Percentiles rank a stretch among this genome's conserved stretches.
Evolutionary conservation across 2,888 invertebrate species (phyloP).

Genomic region (Chloroclysta siterata): DNA sequence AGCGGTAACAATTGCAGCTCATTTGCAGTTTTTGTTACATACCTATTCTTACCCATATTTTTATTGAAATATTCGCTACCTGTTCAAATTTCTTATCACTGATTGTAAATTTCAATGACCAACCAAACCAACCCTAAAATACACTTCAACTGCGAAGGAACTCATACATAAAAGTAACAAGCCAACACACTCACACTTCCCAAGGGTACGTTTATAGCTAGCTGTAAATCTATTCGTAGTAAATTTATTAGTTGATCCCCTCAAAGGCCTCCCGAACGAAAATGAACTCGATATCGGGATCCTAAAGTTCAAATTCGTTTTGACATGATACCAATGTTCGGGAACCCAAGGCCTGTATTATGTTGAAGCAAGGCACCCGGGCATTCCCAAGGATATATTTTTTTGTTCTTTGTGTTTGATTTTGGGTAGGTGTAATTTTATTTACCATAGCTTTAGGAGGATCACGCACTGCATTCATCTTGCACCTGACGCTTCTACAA

Average conservation of each 20-base stretch:
- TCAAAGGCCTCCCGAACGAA: constrained; percentile 27
- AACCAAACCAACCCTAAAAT: background rate
- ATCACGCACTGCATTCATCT: constrained; percentile 54
- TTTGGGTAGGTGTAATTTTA: constrained; percentile 37
- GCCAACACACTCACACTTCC: constrained; percentile 45
- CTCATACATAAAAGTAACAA: constrained; percentile 44
- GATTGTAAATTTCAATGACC: too few relatives aligned
- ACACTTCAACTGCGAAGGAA: constrained; percentile 1
- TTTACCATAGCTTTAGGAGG: constrained; percentile 41
- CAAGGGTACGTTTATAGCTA: constrained; percentile 57
- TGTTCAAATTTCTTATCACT: too few relatives aligned
- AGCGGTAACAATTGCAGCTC: too few relatives aligned
- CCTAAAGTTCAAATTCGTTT: constrained; percentile 45
- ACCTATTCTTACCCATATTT: too few relatives aligned
- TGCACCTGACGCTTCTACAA: constrained; percentile 54
- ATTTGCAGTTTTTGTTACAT: too few relatives aligned
- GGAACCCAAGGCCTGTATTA: constrained; percentile 35
- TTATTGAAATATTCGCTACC: too few relatives aligned
- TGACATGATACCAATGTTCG: constrained; percentile 1
- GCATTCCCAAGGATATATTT: constrained; percentile 60
- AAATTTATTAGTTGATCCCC: constrained; percentile 51
- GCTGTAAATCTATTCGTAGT: constrained; percentile 59
- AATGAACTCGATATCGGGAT: constrained; percentile 27
- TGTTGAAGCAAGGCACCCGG: constrained; percentile 52
- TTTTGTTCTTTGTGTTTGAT: constrained; percentile 57